These are phyloP conservation scores for Aporrectodea caliginosa DNA, from an alignment of 1,140 invertebrate genomes.

Conservation along the genomic window DNA sequence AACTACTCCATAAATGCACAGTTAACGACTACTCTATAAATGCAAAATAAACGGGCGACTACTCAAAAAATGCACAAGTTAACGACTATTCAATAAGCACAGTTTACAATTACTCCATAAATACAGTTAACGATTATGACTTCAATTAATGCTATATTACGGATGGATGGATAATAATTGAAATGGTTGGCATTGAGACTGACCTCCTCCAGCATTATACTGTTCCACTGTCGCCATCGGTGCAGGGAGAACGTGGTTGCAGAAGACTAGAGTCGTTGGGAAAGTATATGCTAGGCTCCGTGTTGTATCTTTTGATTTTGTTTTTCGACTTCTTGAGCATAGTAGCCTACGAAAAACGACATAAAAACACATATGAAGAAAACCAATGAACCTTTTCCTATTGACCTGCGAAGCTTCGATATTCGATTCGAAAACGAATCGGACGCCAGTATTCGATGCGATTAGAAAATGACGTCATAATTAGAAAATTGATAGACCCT, in stretches of 20 bases:
- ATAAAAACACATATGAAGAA: too few species aligned
- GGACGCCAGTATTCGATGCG: too few species aligned
- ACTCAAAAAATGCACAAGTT: too few species aligned
- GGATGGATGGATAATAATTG: background rate
- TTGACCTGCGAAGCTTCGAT: too few species aligned
- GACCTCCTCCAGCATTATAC: constrained; percentile 40
- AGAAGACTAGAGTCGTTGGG: constrained; percentile 21
- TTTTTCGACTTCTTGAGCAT: constrained; percentile 77
- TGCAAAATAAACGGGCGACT: too few species aligned
- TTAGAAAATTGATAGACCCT: too few species aligned
- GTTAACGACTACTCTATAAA: too few species aligned
- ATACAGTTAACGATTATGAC: background rate
- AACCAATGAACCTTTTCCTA: too few species aligned
- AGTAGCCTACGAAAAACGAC: constrained; percentile 48
- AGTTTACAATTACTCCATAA: background rate
- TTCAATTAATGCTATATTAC: background rate
- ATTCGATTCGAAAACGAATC: too few species aligned
- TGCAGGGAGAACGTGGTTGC: constrained; percentile 37
- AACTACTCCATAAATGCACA: too few species aligned
- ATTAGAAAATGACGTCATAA: too few species aligned
- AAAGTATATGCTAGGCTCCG: constrained; percentile 57
- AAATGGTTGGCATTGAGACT: background rate
- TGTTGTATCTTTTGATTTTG: constrained; percentile 87
- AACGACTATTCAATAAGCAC: background rate
- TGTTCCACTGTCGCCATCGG: constrained; percentile 49